Conservation (phyloP, 2,113 vertebrate genomes). For the Erpornis zantholeuca region DNA sequence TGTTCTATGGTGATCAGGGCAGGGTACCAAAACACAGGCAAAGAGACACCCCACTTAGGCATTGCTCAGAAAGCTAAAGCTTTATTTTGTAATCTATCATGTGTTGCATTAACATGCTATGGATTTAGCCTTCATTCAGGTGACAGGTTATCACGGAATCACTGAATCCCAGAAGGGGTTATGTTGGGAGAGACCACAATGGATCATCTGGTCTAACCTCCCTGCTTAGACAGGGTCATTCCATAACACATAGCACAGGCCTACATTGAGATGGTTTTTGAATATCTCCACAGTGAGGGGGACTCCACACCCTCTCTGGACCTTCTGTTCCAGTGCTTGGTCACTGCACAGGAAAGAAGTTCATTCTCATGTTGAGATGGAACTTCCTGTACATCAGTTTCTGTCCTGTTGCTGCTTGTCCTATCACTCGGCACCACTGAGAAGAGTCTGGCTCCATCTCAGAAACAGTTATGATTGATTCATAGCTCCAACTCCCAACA, state of each 20-base stretch:
- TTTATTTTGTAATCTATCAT: background rate
- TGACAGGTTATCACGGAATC: accelerated
- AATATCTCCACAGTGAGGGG: background rate
- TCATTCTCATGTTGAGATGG: background rate
- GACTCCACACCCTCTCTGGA: background rate
- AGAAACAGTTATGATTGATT: background rate
- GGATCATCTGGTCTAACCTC: background rate
- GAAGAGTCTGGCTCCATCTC: background rate
- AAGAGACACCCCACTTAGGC: background rate
- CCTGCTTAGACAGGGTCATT: background rate
- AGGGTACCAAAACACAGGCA: background rate
- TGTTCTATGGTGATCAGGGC: accelerated
- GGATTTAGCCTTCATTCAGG: background rate
- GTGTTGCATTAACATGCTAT: background rate
- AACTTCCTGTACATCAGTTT: background rate
- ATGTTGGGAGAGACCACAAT: background rate
- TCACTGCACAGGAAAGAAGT: background rate
- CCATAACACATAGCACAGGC: background rate
- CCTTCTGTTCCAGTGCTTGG: background rate
- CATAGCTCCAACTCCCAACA: background rate
- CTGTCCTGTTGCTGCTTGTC: background rate
- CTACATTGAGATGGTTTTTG: background rate
- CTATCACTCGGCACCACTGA: background rate
- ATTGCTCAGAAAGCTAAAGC: background rate
- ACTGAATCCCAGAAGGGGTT: background rate